Evolutionary conservation across 2,888 invertebrate genomes (phyloP), one percentile per base, ranked within the genome.

Genomic region (Zonitis immaculata): DNA sequence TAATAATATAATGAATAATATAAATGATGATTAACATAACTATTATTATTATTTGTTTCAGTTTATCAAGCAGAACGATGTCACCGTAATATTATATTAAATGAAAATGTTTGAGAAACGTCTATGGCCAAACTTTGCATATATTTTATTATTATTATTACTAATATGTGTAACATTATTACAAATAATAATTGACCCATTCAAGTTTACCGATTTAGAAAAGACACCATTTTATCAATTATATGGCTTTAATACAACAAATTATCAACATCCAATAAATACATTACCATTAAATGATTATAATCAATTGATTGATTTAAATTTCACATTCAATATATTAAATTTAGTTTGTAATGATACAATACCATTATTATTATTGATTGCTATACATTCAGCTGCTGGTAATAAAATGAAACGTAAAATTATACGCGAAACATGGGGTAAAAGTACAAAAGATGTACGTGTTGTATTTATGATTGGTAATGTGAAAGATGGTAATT

Each of bases 351-450:
- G 65, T 51, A 65, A 65, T 51, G 62, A 63, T 30, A 54, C 62
- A 8, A 42, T 18, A 16, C 54, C 62, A n/a, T 45, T 35, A 22
- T 75, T 84, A 11, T 73, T 87, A 20, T 75, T 87, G 8, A 74
- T 89, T 16, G 80, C 88, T 53, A 76, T 88, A 3, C 83, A 87
- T 64, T 87, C 90, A 0, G 85, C 87, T 0, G 87, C 89, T 0
- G 70, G 64, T 5, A 86, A 91, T 69, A 72, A 74, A 18, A 79
- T 79, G 14, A 85, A 87, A 57, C 79, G 91, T n/a, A 76, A 76
- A 46, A 72, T 82, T 0, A 88, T 91, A 48, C 78, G 91, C 4
- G 80, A 81, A 51, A 89, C 90, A 0, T 91, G 90, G 91, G 91
- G 87, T 0, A 49, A 50, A 14, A 77, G 77, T 11, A 72, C 77